Percentiles rank a stretch among this genome's conserved stretches.
Evolutionary conservation across 2,888 invertebrate species (phyloP).

Genomic region (Plebejus argus): DNA sequence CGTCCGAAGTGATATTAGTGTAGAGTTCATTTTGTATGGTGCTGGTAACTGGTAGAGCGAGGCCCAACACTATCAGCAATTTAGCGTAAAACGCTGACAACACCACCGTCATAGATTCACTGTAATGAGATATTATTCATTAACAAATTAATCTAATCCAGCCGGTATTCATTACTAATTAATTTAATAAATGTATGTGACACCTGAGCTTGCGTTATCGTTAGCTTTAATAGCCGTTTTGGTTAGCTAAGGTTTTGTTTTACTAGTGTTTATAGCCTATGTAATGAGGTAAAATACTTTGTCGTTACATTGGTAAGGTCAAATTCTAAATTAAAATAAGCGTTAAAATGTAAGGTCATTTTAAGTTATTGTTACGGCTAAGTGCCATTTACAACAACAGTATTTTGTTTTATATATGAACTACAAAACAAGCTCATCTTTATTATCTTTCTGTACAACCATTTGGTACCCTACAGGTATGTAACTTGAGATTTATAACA

Average conservation of each 20-base stretch:
- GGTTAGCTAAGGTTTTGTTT: neutral
- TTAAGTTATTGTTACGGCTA: neutral
- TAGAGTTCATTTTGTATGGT: slow-evolving; percentile 80
- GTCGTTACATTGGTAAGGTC: no score
- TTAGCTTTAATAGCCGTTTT: neutral
- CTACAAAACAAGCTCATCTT: no score
- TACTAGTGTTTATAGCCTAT: neutral
- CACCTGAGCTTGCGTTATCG: neutral
- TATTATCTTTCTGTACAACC: no score
- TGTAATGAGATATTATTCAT: slow-evolving; percentile 61
- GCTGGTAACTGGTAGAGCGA: slow-evolving; percentile 83
- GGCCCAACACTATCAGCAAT: slow-evolving; percentile 83
- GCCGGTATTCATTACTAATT: slow-evolving; percentile 24
- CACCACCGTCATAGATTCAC: slow-evolving; percentile 81
- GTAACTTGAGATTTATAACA: no score
- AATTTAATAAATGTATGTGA: slow-evolving; percentile 20
- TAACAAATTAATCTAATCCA: slow-evolving; percentile 46
- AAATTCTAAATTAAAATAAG: no score
- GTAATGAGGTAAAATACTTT: no score
- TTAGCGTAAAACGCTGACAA: slow-evolving; percentile 85
- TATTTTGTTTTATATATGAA: no score
- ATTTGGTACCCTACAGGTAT: no score
- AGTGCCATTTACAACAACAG: no score
- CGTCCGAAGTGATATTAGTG: slow-evolving; percentile 70
- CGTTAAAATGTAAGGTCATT: neutral